Percentiles rank a stretch among this genome's conserved stretches.
These are phyloP conservation scores for Pelobates cultripes DNA, from an alignment of 2,797 vertebrate genomes.

Conservation along the genomic window DNA sequence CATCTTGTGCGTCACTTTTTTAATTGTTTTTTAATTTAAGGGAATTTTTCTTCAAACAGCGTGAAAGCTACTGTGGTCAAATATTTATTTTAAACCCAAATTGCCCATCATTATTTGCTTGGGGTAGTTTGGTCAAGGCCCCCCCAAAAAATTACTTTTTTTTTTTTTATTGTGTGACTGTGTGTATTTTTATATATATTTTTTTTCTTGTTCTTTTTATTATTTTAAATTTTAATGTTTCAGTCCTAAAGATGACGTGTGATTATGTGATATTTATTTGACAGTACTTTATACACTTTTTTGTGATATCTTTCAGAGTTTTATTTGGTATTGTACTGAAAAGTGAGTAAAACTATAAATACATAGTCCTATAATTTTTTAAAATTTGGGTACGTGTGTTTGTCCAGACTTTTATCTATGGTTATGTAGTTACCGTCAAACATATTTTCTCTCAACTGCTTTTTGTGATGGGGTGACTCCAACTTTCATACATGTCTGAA, in stretches of 20 bases:
- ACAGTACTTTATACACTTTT: constrained; percentile 5
- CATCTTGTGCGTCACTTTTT: neutral
- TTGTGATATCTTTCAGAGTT: constrained; percentile 30
- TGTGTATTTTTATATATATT: neutral
- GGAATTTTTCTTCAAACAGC: too few species aligned
- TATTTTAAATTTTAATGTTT: constrained; percentile 14
- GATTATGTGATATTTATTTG: constrained; percentile 38
- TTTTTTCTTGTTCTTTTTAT: constrained; percentile 4
- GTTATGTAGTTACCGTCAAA: too few species aligned
- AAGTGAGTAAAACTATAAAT: constrained; percentile 35
- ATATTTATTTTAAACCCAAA: neutral
- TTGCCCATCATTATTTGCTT: neutral
- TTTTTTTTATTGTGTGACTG: too few species aligned
- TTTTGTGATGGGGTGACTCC: too few species aligned
- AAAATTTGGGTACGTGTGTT: neutral
- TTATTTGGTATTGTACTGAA: constrained; percentile 41
- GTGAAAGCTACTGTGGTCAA: too few species aligned
- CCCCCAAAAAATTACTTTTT: too few species aligned
- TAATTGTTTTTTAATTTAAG: too few species aligned
- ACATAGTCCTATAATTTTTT: constrained; percentile 24
- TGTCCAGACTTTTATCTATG: neutral
- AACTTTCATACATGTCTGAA: too few species aligned
- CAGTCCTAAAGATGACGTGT: constrained; percentile 2
- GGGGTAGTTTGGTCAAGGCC: neutral
- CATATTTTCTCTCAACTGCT: too few species aligned